These are phyloP conservation scores for Rhogogaster chlorosoma DNA, from an alignment of 2,888 invertebrate species.

Conservation along the genomic window DNA sequence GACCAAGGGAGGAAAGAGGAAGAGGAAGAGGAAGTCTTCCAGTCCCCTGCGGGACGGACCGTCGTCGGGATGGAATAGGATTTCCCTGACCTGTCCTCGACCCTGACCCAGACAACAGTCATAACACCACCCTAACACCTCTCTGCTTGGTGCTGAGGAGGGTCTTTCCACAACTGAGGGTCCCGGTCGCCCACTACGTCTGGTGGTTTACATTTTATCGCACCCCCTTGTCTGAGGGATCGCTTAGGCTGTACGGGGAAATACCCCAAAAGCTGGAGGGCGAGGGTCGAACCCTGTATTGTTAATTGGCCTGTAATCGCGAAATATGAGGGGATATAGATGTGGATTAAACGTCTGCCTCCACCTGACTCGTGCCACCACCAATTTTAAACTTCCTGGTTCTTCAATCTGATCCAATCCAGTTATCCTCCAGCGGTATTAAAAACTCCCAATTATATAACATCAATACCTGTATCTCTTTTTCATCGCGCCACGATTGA, in stretches of 20 bases:
- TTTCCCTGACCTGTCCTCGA: slow-evolving; percentile 67
- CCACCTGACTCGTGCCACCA: slow-evolving; percentile 29
- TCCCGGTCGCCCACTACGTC: slow-evolving; percentile 62
- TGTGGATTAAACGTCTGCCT: slow-evolving; percentile 49
- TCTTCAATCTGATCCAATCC: slow-evolving; percentile 19
- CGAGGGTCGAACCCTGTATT: slow-evolving; percentile 61
- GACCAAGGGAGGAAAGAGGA: slow-evolving; percentile 38
- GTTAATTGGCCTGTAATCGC: slow-evolving; percentile 65
- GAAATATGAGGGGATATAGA: slow-evolving; percentile 58
- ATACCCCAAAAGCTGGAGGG: slow-evolving; percentile 60
- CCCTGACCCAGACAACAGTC: slow-evolving; percentile 69
- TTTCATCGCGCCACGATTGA: neutral
- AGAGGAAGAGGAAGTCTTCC: slow-evolving; percentile 47
- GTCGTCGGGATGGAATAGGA: slow-evolving; percentile 59
- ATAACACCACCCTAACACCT: slow-evolving; percentile 71
- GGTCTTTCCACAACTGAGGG: slow-evolving; percentile 70
- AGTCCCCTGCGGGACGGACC: slow-evolving; percentile 44
- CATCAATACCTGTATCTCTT: neutral
- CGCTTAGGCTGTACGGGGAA: slow-evolving; percentile 55
- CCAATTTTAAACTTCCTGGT: slow-evolving; percentile 31
- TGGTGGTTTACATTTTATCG: slow-evolving; percentile 71
- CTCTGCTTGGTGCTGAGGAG: slow-evolving; percentile 63
- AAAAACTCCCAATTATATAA: neutral
- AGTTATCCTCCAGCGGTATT: neutral
- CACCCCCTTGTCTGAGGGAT: slow-evolving; percentile 63